Conservation (phyloP, 2,797 vertebrate species). For the Perodicticus potto region DNA sequence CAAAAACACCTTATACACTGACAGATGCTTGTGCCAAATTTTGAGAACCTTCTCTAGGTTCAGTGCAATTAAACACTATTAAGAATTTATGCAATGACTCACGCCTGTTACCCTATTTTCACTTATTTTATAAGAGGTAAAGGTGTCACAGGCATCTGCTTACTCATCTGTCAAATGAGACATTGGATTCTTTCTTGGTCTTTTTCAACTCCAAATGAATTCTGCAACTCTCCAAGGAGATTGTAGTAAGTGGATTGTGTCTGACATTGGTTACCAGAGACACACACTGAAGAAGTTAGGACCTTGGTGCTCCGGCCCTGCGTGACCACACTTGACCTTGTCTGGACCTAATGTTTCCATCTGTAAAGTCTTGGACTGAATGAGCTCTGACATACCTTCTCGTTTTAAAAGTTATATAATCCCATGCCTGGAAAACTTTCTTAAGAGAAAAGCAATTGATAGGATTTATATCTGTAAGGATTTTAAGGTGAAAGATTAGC, state of each 20-base stretch:
- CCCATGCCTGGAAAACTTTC: not conserved
- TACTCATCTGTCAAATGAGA: not conserved
- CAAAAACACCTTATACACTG: no score
- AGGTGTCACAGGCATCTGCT: not conserved
- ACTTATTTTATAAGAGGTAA: not conserved
- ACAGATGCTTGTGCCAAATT: no score
- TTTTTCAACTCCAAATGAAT: not conserved
- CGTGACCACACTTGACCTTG: not conserved
- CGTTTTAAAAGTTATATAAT: not conserved
- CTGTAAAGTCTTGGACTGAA: not conserved
- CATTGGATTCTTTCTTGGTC: not conserved
- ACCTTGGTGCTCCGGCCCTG: accelerated
- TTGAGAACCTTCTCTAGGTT: no score
- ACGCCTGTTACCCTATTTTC: not conserved
- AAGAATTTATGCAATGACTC: no score
- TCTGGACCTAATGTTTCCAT: not conserved
- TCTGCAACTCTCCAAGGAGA: not conserved
- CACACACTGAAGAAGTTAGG: not conserved
- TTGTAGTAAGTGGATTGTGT: not conserved
- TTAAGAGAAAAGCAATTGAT: not conserved
- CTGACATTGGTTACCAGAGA: not conserved
- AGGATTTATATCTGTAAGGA: not conserved
- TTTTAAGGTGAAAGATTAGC: not conserved
- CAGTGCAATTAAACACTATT: no score
- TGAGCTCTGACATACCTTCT: not conserved